phyloP scores from a whole-genome alignment of 1,140 invertebrate genomes.

The Drosophila busckii region DNA sequence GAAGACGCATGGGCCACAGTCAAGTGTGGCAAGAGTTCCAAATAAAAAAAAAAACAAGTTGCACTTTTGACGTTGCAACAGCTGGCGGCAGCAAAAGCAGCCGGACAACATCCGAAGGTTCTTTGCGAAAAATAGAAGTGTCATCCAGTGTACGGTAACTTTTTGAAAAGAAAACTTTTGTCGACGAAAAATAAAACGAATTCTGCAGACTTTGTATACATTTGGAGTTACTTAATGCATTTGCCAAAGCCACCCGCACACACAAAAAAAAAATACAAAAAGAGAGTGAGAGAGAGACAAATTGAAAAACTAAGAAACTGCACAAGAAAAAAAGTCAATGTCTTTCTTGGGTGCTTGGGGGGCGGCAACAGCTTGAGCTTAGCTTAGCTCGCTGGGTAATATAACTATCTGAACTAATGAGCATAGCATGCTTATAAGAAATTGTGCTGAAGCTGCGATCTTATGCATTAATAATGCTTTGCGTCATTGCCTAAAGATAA shows the following conservation, averaged over 20 bases:
- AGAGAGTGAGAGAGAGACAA: conserved; percentile 3
- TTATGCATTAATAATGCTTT: no score
- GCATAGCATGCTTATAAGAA: no score
- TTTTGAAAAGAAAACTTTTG: conserved; percentile 75
- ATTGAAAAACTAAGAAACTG: no score
- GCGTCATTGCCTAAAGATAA: no score
- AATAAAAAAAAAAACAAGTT: conserved; percentile 73
- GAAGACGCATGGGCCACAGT: conserved; percentile 47
- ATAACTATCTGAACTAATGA: no score
- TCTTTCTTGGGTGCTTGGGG: conserved; percentile 9
- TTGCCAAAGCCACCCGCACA: not conserved
- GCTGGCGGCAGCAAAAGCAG: conserved; percentile 40
- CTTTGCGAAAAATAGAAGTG: conserved; percentile 52
- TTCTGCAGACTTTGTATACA: conserved; percentile 42
- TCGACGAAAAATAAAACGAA: not conserved
- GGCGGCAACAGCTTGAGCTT: conserved; percentile 14
- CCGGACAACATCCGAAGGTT: not conserved
- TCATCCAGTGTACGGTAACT: conserved; percentile 70
- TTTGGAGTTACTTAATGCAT: conserved; percentile 48
- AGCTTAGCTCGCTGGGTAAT: no score
- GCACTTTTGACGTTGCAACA: conserved; percentile 72
- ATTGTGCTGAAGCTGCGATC: no score
- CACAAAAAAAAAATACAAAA: conserved; percentile 3
- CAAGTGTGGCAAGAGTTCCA: conserved; percentile 57
- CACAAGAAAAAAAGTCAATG: conserved; percentile 16